Evolutionary conservation across 2,113 vertebrate species (phyloP).

Genomic region (Ctenomys sociabilis): DNA sequence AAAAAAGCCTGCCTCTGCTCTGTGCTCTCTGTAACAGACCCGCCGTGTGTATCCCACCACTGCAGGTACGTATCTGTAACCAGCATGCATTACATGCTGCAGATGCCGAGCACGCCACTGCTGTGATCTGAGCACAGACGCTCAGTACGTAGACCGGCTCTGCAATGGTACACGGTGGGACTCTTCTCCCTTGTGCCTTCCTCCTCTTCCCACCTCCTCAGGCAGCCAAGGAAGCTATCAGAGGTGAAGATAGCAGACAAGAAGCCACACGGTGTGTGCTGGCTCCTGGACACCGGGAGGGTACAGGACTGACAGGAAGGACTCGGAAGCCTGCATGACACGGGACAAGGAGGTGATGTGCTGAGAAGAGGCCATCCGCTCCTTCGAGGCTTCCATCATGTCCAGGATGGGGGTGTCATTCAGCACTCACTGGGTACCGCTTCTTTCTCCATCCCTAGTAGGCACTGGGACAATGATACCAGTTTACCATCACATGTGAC

Average conservation of each 20-base stretch:
- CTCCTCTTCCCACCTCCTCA: background rate
- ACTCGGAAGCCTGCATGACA: background rate
- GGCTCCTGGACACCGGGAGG: background rate
- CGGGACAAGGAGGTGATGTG: background rate
- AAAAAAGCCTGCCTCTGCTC: background rate
- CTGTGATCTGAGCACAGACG: no score
- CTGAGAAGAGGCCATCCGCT: background rate
- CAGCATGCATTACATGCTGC: background rate
- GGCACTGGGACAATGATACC: background rate
- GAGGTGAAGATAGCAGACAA: background rate
- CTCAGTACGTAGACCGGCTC: no score
- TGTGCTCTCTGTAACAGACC: background rate
- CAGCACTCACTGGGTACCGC: background rate
- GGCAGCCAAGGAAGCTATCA: background rate
- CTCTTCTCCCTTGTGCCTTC: no score
- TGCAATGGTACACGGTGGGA: background rate
- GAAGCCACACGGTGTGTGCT: background rate
- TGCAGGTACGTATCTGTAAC: background rate
- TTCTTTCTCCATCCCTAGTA: background rate
- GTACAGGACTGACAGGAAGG: background rate
- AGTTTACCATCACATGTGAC: rapidly evolving
- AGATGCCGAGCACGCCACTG: no score
- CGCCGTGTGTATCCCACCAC: no score
- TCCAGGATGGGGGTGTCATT: background rate
- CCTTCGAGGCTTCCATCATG: background rate